phyloP scores from a whole-genome alignment of 2,888 invertebrate genomes.

The Pharmacophagus antenor region DNA sequence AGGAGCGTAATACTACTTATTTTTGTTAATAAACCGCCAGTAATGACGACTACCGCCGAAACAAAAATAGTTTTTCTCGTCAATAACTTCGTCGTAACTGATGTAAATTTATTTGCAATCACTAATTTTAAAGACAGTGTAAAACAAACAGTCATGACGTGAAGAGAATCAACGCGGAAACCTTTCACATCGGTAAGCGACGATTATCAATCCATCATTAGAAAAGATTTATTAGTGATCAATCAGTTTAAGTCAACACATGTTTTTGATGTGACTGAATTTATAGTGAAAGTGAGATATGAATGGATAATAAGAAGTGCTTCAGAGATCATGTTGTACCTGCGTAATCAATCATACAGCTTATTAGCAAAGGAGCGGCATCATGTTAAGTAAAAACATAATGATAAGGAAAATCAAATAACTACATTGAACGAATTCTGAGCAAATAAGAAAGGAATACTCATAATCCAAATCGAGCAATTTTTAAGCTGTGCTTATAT shows the following conservation, averaged over 20 bases:
- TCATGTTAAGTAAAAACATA: too few relatives aligned
- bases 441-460: too few relatives aligned
- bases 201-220: constrained; percentile 27
- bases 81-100: constrained; percentile 21
- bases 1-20: too few relatives aligned
- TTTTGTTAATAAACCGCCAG: too few relatives aligned
- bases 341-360: constrained; percentile 6
- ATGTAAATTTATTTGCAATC: constrained; percentile 6
- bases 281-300: constrained; percentile 28
- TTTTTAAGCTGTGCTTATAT: neutral
- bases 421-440: neutral
- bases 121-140: constrained; percentile 12
- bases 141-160: neutral
- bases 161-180: constrained; percentile 1
- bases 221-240: constrained; percentile 25
- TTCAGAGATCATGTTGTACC: constrained; percentile 9
- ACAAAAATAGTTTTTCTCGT: too few relatives aligned
- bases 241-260: constrained; percentile 21
- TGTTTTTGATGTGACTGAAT: constrained; percentile 8
- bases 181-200: constrained; percentile 23
- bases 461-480: too few relatives aligned
- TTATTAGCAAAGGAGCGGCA: constrained; percentile 6
- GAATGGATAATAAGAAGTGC: constrained; percentile 8
- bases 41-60: too few relatives aligned
- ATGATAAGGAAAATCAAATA: neutral